These are phyloP conservation scores for Frankliniella intonsa DNA, from an alignment of 2,888 invertebrate genomes.

Conservation along the genomic window DNA sequence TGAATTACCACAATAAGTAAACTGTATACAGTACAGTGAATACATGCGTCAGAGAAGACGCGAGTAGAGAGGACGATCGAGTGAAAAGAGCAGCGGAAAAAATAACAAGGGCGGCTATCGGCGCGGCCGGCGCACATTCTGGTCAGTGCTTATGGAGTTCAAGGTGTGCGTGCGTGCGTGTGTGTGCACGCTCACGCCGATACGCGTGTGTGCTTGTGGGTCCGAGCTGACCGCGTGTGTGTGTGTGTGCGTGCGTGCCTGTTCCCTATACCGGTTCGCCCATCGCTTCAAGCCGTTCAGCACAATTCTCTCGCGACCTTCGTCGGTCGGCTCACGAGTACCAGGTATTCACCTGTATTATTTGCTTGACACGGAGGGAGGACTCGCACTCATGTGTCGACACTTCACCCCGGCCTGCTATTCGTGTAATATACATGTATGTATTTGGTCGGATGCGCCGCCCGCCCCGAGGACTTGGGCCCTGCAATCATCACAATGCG, in stretches of 20 bases:
- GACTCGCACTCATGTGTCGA: too few relatives aligned
- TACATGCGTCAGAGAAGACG: too few relatives aligned
- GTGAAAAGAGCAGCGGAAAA: background rate
- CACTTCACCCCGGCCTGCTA: too few relatives aligned
- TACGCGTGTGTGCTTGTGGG: background rate
- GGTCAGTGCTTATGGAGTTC: conserved; percentile 22
- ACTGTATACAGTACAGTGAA: too few relatives aligned
- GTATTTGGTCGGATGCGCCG: too few relatives aligned
- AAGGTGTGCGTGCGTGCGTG: background rate
- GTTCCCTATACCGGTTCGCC: background rate
- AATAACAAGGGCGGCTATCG: background rate
- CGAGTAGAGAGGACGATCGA: background rate
- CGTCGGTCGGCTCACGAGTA: too few relatives aligned
- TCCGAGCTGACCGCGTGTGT: background rate
- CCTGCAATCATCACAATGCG: too few relatives aligned
- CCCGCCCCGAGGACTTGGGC: too few relatives aligned
- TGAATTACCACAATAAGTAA: too few relatives aligned
- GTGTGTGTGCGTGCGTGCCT: background rate
- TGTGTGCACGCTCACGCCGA: background rate
- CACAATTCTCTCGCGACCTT: background rate
- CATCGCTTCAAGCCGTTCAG: background rate
- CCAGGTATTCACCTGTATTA: too few relatives aligned
- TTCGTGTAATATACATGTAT: too few relatives aligned
- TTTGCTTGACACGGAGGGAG: too few relatives aligned
- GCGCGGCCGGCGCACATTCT: background rate